Conservation (phyloP, 2,797 vertebrate species). For the Pseudochromis fuscus region DNA sequence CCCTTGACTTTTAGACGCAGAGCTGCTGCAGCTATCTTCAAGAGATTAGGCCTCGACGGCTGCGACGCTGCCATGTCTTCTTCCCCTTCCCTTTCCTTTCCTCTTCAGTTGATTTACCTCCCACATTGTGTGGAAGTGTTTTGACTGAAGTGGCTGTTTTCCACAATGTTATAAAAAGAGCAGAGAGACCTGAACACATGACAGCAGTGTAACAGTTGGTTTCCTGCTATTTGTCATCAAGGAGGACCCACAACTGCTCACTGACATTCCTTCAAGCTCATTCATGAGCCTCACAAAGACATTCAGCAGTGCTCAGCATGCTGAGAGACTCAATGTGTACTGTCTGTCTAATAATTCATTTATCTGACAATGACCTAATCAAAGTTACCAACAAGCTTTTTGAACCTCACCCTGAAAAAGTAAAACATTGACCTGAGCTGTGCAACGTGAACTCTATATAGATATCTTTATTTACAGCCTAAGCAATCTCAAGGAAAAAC, state of each 20-base stretch:
- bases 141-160: neutral
- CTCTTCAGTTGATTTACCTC: no score
- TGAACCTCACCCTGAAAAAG: slow-evolving; percentile 17
- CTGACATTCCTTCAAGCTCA: slow-evolving; percentile 48
- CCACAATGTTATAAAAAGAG: neutral
- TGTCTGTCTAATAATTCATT: slow-evolving; percentile 2
- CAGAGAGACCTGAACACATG: neutral
- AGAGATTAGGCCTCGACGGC: slow-evolving; percentile 1
- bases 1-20: slow-evolving; percentile 9
- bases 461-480: slow-evolving; percentile 44
- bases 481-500: slow-evolving; percentile 33
- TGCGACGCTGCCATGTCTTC: neutral
- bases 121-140: neutral
- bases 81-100: slow-evolving; percentile 24
- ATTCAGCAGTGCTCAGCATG: slow-evolving; percentile 16
- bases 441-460: slow-evolving; percentile 31
- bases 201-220: neutral
- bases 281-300: slow-evolving; percentile 28
- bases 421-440: slow-evolving; percentile 63
- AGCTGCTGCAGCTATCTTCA: neutral
- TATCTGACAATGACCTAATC: slow-evolving; percentile 9
- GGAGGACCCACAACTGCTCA: slow-evolving; percentile 20
- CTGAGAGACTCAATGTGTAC: neutral
- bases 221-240: slow-evolving; percentile 30
- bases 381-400: neutral